Conservation (phyloP, 2,113 vertebrate species). For the Xyliphius kryptos region DNA sequence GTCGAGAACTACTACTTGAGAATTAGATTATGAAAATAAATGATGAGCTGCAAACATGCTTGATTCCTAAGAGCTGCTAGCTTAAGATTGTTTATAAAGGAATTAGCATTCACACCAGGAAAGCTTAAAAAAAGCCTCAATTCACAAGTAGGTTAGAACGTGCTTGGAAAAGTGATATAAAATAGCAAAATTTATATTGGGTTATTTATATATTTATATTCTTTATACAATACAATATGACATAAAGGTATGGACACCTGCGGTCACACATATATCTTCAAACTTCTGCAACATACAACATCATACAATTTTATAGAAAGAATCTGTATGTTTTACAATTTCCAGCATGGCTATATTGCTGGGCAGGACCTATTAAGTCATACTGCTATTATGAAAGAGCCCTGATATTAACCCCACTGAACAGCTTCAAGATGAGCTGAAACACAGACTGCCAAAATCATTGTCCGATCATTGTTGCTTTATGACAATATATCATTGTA, state of each 20-base stretch:
- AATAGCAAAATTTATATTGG: neutral
- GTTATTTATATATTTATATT: neutral
- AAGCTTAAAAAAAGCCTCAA: neutral
- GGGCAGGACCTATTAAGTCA: no score
- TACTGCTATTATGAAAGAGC: no score
- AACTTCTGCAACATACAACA: no score
- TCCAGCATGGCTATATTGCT: no score
- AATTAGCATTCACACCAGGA: neutral
- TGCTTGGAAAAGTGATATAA: neutral
- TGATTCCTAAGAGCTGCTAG: slow-evolving; percentile 1
- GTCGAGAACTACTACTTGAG: slow-evolving; percentile 10
- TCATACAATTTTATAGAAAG: no score
- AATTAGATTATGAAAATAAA: slow-evolving; percentile 26
- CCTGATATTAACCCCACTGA: no score
- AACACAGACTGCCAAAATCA: no score
- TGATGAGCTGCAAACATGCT: neutral
- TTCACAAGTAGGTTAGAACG: neutral
- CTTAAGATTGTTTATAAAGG: slow-evolving; percentile 3
- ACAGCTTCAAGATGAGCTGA: no score
- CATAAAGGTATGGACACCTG: neutral
- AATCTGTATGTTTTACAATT: no score
- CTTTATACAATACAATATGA: neutral
- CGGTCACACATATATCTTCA: no score
- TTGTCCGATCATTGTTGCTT: no score
- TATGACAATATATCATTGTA: no score